Conservation (phyloP, 2,888 invertebrate species). For the Meganola albula region DNA sequence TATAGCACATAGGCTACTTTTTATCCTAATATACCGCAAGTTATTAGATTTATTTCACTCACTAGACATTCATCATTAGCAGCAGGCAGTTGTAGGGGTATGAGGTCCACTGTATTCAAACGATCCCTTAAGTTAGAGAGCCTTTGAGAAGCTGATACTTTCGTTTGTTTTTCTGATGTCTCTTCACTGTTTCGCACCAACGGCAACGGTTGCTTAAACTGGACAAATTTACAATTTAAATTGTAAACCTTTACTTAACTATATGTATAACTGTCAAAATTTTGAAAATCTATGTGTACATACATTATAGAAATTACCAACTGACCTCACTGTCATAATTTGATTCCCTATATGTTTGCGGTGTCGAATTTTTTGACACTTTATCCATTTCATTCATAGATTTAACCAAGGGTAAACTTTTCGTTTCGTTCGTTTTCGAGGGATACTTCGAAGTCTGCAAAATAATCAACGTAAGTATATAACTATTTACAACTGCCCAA, state of each 20-base stretch:
- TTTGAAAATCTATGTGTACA: no score
- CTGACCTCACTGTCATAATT: conserved; percentile 39
- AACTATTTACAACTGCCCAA: not conserved
- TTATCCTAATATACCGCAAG: no score
- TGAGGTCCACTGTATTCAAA: conserved; percentile 61
- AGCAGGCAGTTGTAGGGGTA: conserved; percentile 63
- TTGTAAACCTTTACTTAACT: not conserved
- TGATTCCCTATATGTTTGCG: conserved; percentile 32
- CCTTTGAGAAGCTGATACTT: conserved; percentile 68
- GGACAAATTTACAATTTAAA: conserved; percentile 14
- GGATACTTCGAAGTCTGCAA: conserved; percentile 21
- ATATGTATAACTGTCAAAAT: no score
- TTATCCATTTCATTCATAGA: conserved; percentile 37
- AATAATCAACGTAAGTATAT: conserved; percentile 23
- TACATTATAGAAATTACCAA: no score
- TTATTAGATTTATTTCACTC: conserved; percentile 17
- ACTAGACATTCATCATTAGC: conserved; percentile 51
- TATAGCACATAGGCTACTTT: no score
- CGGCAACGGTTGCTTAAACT: conserved; percentile 57
- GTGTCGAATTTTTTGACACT: conserved; percentile 31
- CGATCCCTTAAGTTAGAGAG: conserved; percentile 62
- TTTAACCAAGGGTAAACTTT: conserved; percentile 31
- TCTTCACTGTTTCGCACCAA: no score
- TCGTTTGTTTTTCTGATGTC: no score
- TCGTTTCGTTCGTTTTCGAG: conserved; percentile 40